phyloP scores from a whole-genome alignment of 1,140 invertebrate species.

The Muscidifurax raptorellus region DNA sequence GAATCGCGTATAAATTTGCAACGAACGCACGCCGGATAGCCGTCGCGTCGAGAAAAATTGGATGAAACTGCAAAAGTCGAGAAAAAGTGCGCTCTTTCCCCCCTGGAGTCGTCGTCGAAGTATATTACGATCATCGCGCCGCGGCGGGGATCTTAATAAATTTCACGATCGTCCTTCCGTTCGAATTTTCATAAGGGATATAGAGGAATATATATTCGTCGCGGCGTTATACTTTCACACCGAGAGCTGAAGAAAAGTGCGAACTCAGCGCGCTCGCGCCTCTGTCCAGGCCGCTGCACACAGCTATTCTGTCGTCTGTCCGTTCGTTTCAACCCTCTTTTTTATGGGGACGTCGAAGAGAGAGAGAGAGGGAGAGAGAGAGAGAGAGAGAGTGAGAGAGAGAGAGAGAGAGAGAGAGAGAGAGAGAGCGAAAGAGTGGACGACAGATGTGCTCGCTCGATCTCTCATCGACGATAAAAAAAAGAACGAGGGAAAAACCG shows the following conservation, averaged over 20 bases:
- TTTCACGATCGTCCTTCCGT: slow-evolving; percentile 50
- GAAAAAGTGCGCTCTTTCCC: not conserved
- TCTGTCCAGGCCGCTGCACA: not conserved
- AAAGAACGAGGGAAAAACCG: slow-evolving; percentile 45
- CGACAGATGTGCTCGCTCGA: slow-evolving; percentile 57
- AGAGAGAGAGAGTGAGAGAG: not conserved
- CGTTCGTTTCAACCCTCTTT: slow-evolving; percentile 5
- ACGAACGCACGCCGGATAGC: not conserved
- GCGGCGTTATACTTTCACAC: slow-evolving; percentile 59
- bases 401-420: too few species aligned
- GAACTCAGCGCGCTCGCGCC: slow-evolving; percentile 53
- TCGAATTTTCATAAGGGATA: slow-evolving; percentile 69
- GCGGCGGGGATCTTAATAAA: slow-evolving; percentile 59
- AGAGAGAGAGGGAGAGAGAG: too few species aligned
- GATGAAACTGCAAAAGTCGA: slow-evolving; percentile 22
- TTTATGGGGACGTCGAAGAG: not conserved
- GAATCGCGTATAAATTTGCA: not conserved
- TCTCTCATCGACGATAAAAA: slow-evolving; percentile 61
- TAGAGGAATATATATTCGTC: slow-evolving; percentile 36
- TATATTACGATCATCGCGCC: slow-evolving; percentile 36
- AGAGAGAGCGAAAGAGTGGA: slow-evolving; percentile 21
- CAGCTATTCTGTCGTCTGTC: not conserved
- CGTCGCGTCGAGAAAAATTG: slow-evolving; percentile 22
- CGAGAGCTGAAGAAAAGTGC: slow-evolving; percentile 57
- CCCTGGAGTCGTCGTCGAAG: slow-evolving; percentile 15